These are phyloP conservation scores for Brachionus rubens DNA, from an alignment of 1,140 invertebrate species.

Conservation along the genomic window DNA sequence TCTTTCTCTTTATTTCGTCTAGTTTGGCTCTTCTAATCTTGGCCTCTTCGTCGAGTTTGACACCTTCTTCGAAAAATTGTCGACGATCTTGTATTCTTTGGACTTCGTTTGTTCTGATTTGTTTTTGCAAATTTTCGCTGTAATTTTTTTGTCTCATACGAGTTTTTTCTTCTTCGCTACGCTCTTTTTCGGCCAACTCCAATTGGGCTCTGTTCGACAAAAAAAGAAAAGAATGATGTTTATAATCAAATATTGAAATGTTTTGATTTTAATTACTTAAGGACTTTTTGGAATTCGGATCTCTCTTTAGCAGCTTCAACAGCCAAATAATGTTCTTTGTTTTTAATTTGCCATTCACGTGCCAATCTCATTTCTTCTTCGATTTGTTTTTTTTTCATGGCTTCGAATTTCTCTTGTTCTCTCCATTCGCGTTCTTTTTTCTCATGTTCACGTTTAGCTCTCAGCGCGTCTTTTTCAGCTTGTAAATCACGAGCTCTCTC, in stretches of 20 bases:
- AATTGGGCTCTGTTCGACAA: conserved; percentile 57
- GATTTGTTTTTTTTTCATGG: conserved; percentile 55
- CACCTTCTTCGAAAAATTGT: conserved; percentile 60
- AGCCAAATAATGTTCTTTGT: conserved; percentile 60
- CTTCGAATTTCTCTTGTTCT: conserved; percentile 57
- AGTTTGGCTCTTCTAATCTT: conserved; percentile 54
- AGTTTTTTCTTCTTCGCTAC: conserved; percentile 52
- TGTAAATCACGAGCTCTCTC: conserved; percentile 59
- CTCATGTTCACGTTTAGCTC: conserved; percentile 59
- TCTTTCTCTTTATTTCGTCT: conserved; percentile 60
- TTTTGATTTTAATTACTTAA: conserved; percentile 52
- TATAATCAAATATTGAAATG: background rate
- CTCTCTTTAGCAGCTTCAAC: conserved; percentile 60
- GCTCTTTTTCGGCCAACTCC: conserved; percentile 59
- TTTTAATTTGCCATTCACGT: conserved; percentile 55
- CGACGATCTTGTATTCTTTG: conserved; percentile 55
- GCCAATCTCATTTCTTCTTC: conserved; percentile 58
- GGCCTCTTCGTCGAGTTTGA: conserved; percentile 59
- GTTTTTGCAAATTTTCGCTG: conserved; percentile 56
- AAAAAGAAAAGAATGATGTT: background rate
- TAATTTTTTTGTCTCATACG: conserved; percentile 52
- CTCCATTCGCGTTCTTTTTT: conserved; percentile 60
- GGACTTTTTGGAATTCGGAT: conserved; percentile 59
- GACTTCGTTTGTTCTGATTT: conserved; percentile 59
- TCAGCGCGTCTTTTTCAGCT: conserved; percentile 58